These are phyloP conservation scores for Sesia bembeciformis DNA, from an alignment of 2,888 invertebrate genomes.

Conservation along the genomic window DNA sequence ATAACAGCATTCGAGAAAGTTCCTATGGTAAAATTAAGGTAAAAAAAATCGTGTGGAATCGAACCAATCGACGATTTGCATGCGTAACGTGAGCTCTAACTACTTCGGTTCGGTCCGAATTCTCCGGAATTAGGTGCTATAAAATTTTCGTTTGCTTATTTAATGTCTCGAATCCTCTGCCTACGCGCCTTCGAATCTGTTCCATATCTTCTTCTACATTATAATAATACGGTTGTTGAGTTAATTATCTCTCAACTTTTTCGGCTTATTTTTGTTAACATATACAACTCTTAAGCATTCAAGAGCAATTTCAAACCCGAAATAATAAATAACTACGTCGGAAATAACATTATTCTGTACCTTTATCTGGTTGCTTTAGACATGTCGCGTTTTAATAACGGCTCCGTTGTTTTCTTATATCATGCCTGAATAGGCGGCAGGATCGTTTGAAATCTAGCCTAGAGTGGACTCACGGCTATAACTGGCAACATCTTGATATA, in stretches of 20 bases:
- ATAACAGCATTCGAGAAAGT: constrained; percentile 27
- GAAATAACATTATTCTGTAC: too few species aligned
- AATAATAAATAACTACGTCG: too few species aligned
- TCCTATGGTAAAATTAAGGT: constrained; percentile 41
- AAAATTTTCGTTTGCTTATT: constrained; percentile 32
- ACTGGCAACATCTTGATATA: constrained; percentile 36
- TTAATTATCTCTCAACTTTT: too few species aligned
- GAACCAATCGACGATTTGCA: constrained; percentile 45
- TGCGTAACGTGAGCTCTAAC: constrained; percentile 45
- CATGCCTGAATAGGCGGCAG: constrained; percentile 24
- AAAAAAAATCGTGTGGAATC: constrained; percentile 21
- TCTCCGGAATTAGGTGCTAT: constrained; percentile 40
- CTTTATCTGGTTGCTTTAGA: too few species aligned
- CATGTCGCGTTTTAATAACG: not conserved
- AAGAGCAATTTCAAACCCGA: too few species aligned
- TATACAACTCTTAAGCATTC: too few species aligned
- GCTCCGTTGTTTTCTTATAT: constrained; percentile 4
- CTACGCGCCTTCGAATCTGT: not conserved
- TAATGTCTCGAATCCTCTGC: constrained; percentile 16
- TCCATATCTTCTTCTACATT: not conserved
- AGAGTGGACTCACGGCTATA: constrained; percentile 22
- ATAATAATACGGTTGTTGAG: too few species aligned
- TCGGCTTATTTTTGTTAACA: too few species aligned
- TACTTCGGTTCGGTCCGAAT: constrained; percentile 37
- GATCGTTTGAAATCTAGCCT: constrained; percentile 36